Base-by-base conservation (phyloP, 2,888 invertebrate species). In the Autographa gamma region DNA sequence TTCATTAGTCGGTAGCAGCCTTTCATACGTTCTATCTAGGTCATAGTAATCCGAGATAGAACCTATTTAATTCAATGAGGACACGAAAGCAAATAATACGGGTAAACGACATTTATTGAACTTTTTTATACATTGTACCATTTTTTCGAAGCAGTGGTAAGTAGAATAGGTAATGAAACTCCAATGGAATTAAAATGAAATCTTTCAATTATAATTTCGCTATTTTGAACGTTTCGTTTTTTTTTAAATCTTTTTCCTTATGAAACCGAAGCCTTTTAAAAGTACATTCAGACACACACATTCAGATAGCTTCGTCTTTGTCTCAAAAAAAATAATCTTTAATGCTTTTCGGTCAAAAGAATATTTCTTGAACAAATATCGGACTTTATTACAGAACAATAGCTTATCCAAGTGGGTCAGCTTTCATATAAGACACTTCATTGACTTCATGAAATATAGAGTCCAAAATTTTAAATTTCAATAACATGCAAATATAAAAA, bases 401-500 rank as follows among this genome's bases (percentile, higher is more conserved):
- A n/a, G 48, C 48, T n/a, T 7, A n/a, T 1, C n/a, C n/a, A 48
- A 48, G 48, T 48, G 48, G 48, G 48, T 48, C 48, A 48, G 48
- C 48, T 48, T 56, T 56, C 8, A 56, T 19, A 56, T 11, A 56
- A 25, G 63, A 25, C 43, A 16, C 18, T 60, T 58, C 65, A 66
- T 66, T 69, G 66, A 71, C 72, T 73, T 58, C 56, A 52, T 65
- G 61, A 67, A 81, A 81, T 66, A 59, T 69, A 62, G 60, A 54
- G 19, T 59, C 56, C n/a, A 62, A 67, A 58, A 73, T 81, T 82
- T 79, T 69, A 79, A 82, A 84, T 77, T 77, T 79, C 73, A 82
- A 81, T 81, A 81, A 84, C 73, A 82, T 84, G 82, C 79, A 75
- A 82, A 82, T 82, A 72, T 71, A 60, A 72, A 48, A 82, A 82